phyloP scores from a whole-genome alignment of 2,797 vertebrate genomes.

The Falco naumanni region DNA sequence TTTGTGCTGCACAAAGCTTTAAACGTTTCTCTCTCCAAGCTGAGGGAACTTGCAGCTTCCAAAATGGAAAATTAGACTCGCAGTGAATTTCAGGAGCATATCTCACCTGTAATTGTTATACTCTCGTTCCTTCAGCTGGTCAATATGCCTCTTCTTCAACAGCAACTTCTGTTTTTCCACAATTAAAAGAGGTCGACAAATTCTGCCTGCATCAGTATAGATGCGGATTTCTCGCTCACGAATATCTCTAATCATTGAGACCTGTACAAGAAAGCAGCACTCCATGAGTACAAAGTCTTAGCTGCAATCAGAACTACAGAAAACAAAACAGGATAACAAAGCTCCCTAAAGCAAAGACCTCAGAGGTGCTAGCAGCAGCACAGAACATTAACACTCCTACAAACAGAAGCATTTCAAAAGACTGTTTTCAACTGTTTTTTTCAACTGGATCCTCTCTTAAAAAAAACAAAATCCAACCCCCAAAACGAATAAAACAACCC shows the following conservation, averaged over 20 bases:
- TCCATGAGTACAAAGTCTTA: not conserved
- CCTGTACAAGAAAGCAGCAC: conserved; percentile 74
- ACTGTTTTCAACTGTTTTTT: not conserved
- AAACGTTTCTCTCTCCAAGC: not conserved
- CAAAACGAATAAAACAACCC: not conserved
- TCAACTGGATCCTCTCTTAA: not conserved
- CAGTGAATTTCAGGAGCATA: not conserved
- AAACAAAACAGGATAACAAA: not conserved
- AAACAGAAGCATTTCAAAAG: not conserved
- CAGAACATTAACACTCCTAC: not conserved
- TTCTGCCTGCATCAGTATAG: conserved; percentile 95
- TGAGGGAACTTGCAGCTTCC: not conserved
- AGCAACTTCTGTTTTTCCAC: conserved; percentile 97
- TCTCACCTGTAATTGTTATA: conserved; percentile 97
- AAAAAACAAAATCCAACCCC: fast-evolving
- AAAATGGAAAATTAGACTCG: not conserved
- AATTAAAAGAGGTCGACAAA: conserved; percentile 94
- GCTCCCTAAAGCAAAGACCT: not conserved
- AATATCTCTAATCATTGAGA: conserved; percentile 98
- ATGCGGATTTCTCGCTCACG: conserved; percentile 96
- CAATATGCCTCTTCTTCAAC: conserved; percentile 96
- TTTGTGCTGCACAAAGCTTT: not conserved
- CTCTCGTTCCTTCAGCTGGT: conserved; percentile 96
- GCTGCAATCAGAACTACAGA: not conserved
- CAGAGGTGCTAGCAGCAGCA: not conserved